A percentile compares a stretch with the other conserved stretches of the same genome.
Conservation (phyloP, 2,113 vertebrate genomes). For the Smithornis capensis region DNA sequence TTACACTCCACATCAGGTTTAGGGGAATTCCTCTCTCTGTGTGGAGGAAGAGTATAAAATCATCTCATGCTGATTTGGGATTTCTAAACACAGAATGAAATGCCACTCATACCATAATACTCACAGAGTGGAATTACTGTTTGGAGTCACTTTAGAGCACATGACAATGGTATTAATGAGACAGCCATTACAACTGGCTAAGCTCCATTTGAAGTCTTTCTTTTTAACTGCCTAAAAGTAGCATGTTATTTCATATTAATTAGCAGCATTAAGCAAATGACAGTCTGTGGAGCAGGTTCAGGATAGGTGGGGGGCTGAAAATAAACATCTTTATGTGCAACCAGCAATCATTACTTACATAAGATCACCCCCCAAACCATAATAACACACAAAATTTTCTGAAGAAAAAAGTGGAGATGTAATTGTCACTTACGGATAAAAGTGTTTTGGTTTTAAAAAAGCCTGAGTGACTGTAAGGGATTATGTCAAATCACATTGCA, state of each 20-base stretch:
- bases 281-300: not conserved
- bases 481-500: slow-evolving; percentile 50
- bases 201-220: slow-evolving; percentile 4
- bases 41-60: not conserved
- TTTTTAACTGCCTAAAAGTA: not conserved
- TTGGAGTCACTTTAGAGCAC: slow-evolving; percentile 11
- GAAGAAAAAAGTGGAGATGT: not conserved
- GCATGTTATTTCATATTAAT: not conserved
- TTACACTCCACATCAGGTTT: slow-evolving; percentile 1
- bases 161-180: not conserved
- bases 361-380: not conserved
- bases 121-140: not conserved
- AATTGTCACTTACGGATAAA: slow-evolving; percentile 57
- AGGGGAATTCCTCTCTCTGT: slow-evolving; percentile 21
- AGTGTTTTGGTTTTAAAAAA: slow-evolving; percentile 51
- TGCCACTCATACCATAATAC: not conserved
- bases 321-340: not conserved
- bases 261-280: slow-evolving; percentile 9
- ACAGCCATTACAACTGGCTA: slow-evolving; percentile 1
- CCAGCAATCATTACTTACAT: not conserved
- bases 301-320: not conserved
- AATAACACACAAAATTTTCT: not conserved
- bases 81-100: slow-evolving; percentile 26
- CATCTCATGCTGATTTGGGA: slow-evolving; percentile 27
- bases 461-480: slow-evolving; percentile 26